Base-by-base conservation (phyloP, 2,797 vertebrate species). In the Mycteria americana region DNA sequence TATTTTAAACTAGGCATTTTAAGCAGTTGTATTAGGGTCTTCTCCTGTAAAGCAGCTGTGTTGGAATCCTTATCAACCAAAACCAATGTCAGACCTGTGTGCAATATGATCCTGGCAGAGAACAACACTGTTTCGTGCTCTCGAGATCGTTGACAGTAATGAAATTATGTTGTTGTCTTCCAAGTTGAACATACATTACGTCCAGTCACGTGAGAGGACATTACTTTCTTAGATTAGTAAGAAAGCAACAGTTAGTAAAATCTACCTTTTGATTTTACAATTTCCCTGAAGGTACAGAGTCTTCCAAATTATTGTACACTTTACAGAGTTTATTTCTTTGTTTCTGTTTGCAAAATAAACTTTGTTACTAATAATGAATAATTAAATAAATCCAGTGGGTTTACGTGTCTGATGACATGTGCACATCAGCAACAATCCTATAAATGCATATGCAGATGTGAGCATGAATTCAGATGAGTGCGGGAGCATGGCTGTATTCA, bases 291-390 rank as follows among this genome's bases (percentile, higher is more conserved):
- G 54, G 37, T 62, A 64, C 16, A 33, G 30, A 43, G 50, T 73
- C 81, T 82, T 78, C 28, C 67, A 78, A 92, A 73, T 73, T 69
- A 78, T 8, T 73, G 28, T 51, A 82, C 0, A 2, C 33, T 76
- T 89, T 76, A 35, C 22, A 79, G 22, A 85, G 17, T 28, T 84
- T 80, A 22, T 88, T 85, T 50, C 33, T 75, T 23, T 75, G 25
- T 46, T 86, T 84, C 37, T 78, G 13, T 75, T 81, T 91, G 65
- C n/a, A 92, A 88, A 94, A 90, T 54, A 88, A 86, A 53, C 27
- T 60, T 86, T 50, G 11, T 70, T 72, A 77, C 84, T 68, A 75
- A 64, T 72, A 65, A 17, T 30, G 62, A 78, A 41, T 45, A 83
- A 85, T 68, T 77, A 63, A 89, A 79, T 69, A 76, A 81, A 95